phyloP scores from a whole-genome alignment of 2,113 vertebrate species.

The Dunckerocampus dactyliophorus region DNA sequence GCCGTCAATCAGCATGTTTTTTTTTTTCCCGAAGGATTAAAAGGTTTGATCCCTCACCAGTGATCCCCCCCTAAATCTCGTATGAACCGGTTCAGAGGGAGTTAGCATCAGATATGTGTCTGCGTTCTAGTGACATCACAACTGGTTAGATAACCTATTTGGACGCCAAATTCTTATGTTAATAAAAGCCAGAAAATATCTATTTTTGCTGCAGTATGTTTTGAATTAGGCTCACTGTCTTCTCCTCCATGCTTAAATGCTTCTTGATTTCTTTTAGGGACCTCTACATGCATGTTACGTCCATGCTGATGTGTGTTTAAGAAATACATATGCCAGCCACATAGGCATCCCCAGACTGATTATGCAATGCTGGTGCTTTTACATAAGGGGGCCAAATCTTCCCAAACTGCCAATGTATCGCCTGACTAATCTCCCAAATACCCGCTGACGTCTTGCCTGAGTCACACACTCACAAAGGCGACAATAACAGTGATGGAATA shows the following conservation, averaged over 20 bases:
- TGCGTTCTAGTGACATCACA: constrained; percentile 10
- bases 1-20: constrained; percentile 36
- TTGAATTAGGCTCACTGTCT: neutral
- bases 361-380: constrained; percentile 51
- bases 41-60: constrained; percentile 48
- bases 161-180: neutral
- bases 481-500: neutral
- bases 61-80: constrained; percentile 52
- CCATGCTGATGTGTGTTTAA: constrained; percentile 18
- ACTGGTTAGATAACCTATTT: constrained; percentile 38
- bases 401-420: constrained; percentile 51
- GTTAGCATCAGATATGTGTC: neutral
- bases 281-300: too few relatives aligned
- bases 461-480: constrained; percentile 2
- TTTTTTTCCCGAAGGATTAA: constrained; percentile 44
- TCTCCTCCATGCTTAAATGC: constrained; percentile 3
- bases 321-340: constrained; percentile 34
- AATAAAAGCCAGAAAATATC: neutral
- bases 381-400: constrained; percentile 47
- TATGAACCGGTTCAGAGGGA: constrained; percentile 27
- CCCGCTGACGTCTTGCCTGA: constrained; percentile 20
- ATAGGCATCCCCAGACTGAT: constrained; percentile 52
- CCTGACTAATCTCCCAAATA: constrained; percentile 30
- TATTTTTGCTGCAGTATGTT: neutral
- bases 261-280: neutral